Evolutionary conservation across 30 jellyfish, hydroid and myxozoan genomes (phyloP), one percentile per base, ranked within the genome.

Genomic region (Aurelia sp.): DNA sequence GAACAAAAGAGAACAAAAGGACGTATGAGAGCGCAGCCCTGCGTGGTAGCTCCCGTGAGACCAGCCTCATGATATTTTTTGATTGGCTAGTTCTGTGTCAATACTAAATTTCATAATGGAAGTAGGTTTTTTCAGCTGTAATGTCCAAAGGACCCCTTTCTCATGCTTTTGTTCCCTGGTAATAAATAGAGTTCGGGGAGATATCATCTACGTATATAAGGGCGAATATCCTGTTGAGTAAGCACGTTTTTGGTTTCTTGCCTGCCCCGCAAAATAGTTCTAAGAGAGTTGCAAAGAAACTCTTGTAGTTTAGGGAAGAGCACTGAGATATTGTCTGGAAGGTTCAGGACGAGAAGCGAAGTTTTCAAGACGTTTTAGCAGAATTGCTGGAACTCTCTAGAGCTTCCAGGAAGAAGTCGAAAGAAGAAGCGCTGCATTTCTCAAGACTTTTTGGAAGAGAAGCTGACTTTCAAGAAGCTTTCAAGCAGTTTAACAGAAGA

Each of bases 61-160:
- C 35, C 82, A 67, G 31, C 80, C 48, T 60, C 31, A 58, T 27
- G n/a, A 47, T 72, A 61, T 13, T 51, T 31, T 20, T 15, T 74
- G 84, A 85, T 85, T 73, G 94, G 94, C 67, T 61, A 30, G 20
- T 60, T 72, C 8, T 30, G 64, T 51, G 88, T 80, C 64, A 85
- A 85, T 63, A 85, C 65, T 74, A 60, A 4, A 33, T 48, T 50
- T 41, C 72, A 73, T 74, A 85, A 64, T 47, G 63, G 94, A 64
- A 4, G 22, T 59, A 67, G 74, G 94, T 77, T 85, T 72, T 85
- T 75, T 85, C 94, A 85, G 94, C 94, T 85, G 94, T 57, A 85
- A 33, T 24, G 51, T 41, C 86, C 35, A 67, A 82, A 85, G 88
- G 48, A 40, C 84, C 76, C 84, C 76, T n/a, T 76, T 65, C 81